These are phyloP conservation scores for Volucella bombylans DNA, from an alignment of 2,888 invertebrate species.

Conservation along the genomic window DNA sequence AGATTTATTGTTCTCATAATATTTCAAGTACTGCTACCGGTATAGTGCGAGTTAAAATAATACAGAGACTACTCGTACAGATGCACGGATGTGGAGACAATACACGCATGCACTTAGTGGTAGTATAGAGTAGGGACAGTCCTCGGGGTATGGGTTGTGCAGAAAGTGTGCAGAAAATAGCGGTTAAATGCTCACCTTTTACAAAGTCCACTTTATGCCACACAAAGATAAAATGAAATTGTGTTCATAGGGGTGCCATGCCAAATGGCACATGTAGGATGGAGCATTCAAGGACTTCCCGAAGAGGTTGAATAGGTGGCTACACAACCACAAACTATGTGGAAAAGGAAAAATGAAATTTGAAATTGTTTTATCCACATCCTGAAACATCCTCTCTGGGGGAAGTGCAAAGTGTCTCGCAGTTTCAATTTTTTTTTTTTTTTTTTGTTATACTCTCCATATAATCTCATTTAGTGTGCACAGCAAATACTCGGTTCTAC, in stretches of 20 bases:
- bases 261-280: constrained; percentile 22
- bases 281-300: not conserved
- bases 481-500: constrained; percentile 28
- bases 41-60: constrained; percentile 37
- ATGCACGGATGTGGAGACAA: not conserved
- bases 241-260: constrained; percentile 21
- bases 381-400: constrained; percentile 51
- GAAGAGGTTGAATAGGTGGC: constrained; percentile 4
- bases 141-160: not conserved
- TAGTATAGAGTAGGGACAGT: not conserved
- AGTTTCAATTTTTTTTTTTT: constrained; percentile 38
- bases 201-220: constrained; percentile 63
- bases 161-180: constrained; percentile 27
- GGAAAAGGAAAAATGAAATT: not conserved
- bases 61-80: constrained; percentile 6
- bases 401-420: constrained; percentile 21
- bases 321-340: not conserved
- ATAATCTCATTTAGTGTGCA: constrained; percentile 70
- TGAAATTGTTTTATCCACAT: constrained; percentile 67
- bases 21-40: constrained; percentile 55
- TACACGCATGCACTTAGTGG: constrained; percentile 1
- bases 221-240: constrained; percentile 59
- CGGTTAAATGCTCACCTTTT: constrained; percentile 65
- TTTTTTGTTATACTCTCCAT: constrained; percentile 56
- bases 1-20: constrained; percentile 69